Evolutionary conservation across 2,888 invertebrate species (phyloP), one percentile per base, ranked within the genome.

Genomic region (Troides aeacus): DNA sequence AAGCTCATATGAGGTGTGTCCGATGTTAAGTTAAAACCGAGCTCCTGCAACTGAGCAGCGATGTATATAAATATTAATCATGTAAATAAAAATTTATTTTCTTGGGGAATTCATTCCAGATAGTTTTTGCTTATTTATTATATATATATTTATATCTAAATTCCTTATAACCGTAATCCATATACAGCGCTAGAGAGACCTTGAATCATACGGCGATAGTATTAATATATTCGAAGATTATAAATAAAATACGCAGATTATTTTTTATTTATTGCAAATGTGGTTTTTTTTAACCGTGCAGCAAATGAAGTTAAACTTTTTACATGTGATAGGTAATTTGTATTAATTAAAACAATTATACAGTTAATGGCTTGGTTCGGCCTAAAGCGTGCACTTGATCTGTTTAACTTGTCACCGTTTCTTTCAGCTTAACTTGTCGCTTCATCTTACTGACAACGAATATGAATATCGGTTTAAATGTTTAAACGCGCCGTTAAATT

Each of bases 121-220:
- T 53, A n/a, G 53, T 70, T 59, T 59, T 69, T 53, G 61, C 50
- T 53, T 62, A 46, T 69, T n/a, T n/a, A 59, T 6, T 69, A 69
- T 69, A 62, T 69, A 69, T 69, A 60, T 68, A 59, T 53, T 39
- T 39, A 10, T 30, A 6, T 57, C 68, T 42, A 65, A 65, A 60
- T 68, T 68, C 39, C 30, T 60, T 23, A 1, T 24, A 57, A 62
- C 69, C 66, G 21, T 53, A 58, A 66, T 66, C 66, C 70, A 70
- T 59, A 70, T 70, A 70, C 50, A 62, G 59, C 70, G 70, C 70
- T 70, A 70, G 70, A 66, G 65, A 39, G 18, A 60, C n/a, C 42
- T 60, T 39, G 23, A 65, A 42, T 17, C 39, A 60, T 30, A 12
- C 36, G 36, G 46, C 36, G n/a, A 42, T 42, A 58, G 10, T 50